These are phyloP conservation scores for Forpus xanthops DNA, from an alignment of 2,797 vertebrate species.

Conservation along the genomic window DNA sequence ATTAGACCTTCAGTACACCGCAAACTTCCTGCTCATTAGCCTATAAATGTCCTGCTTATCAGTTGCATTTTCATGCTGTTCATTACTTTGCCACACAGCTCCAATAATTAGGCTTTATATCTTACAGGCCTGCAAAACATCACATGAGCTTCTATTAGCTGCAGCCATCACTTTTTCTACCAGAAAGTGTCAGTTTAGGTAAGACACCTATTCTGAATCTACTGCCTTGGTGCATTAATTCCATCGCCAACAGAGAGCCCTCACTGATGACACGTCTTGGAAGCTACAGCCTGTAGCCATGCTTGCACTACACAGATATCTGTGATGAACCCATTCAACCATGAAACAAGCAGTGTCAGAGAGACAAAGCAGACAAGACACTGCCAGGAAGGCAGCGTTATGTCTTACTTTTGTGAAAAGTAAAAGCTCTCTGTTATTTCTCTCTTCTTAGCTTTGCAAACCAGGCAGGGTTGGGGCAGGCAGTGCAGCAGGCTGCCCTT, in stretches of 20 bases:
- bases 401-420: not conserved
- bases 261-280: not conserved
- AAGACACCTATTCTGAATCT: not conserved
- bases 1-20: constrained; percentile 27
- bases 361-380: constrained; percentile 14
- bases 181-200: not conserved
- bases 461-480: not conserved
- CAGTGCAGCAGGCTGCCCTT: rapidly evolving
- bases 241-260: not conserved
- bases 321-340: not conserved
- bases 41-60: constrained; percentile 7
- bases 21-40: constrained; percentile 30
- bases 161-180: not conserved
- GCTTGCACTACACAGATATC: not conserved
- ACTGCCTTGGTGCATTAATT: not conserved
- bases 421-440: not conserved
- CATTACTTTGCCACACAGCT: not conserved
- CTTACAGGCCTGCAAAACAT: not conserved
- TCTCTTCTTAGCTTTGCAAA: not conserved
- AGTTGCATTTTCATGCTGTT: constrained; percentile 5
- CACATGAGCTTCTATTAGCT: not conserved
- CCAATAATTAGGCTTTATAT: not conserved
- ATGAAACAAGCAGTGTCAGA: constrained; percentile 8
- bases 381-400: not conserved
- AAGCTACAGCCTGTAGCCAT: not conserved